phyloP scores from a whole-genome alignment of 2,888 invertebrate species.

The Trileptium ribeirensis region DNA sequence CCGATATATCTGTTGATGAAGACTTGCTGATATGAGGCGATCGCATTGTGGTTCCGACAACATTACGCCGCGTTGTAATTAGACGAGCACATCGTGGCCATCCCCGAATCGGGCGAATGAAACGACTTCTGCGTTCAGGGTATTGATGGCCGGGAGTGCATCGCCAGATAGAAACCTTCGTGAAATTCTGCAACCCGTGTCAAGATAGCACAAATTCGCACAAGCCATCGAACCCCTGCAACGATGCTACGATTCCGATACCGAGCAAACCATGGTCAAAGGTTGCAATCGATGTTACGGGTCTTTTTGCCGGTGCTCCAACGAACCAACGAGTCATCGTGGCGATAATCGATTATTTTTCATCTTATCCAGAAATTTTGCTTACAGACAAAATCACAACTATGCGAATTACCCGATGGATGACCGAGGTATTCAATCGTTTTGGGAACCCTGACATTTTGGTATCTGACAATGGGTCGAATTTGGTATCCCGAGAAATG shows the following conservation, averaged over 20 bases:
- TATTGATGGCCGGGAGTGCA: slow-evolving; percentile 9
- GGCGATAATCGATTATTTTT: too few relatives aligned
- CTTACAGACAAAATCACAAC: too few relatives aligned
- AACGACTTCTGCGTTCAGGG: neutral
- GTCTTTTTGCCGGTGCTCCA: too few relatives aligned
- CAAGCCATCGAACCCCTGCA: neutral
- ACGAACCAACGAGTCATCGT: too few relatives aligned
- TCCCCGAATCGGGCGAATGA: slow-evolving; percentile 13
- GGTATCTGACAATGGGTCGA: too few relatives aligned
- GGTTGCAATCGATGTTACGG: too few relatives aligned
- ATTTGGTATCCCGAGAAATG: too few relatives aligned
- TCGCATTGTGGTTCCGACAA: slow-evolving; percentile 6
- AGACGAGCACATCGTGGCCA: slow-evolving; percentile 10
- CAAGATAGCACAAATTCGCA: neutral
- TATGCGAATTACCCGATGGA: too few relatives aligned
- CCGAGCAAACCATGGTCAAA: too few relatives aligned
- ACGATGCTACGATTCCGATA: neutral
- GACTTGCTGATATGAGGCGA: neutral
- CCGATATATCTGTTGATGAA: neutral
- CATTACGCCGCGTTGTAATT: neutral
- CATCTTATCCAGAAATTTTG: too few relatives aligned
- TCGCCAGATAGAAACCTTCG: neutral
- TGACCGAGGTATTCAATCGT: too few relatives aligned
- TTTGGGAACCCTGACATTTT: too few relatives aligned
- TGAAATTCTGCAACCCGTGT: neutral